Evolutionary conservation across 2,113 vertebrate genomes (phyloP).

Genomic region (Nothobranchius kuhntae): DNA sequence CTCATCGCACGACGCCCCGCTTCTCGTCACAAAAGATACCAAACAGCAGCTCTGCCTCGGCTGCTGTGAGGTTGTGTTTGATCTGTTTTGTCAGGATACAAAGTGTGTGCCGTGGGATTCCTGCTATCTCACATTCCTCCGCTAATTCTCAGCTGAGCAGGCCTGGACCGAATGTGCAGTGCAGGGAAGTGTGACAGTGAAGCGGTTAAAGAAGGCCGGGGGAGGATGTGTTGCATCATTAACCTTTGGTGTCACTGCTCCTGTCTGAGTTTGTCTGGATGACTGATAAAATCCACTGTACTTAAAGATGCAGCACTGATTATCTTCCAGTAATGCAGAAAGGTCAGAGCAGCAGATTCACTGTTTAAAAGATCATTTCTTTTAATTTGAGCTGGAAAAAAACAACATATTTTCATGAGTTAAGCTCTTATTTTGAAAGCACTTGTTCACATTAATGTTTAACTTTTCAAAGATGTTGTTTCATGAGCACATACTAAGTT

Average conservation of each 20-base stretch:
- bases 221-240: not conserved
- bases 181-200: slow-evolving; percentile 11
- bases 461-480: not conserved
- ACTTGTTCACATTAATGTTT: not conserved
- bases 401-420: too few relatives aligned
- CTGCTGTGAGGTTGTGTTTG: slow-evolving; percentile 29
- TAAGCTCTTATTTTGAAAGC: too few relatives aligned
- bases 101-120: slow-evolving; percentile 7
- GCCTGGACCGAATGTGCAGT: slow-evolving; percentile 1
- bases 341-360: not conserved
- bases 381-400: not conserved
- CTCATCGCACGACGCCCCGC: not conserved
- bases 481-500: not conserved
- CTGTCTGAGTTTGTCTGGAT: not conserved
- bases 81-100: slow-evolving; percentile 36
- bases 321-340: not conserved
- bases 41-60: slow-evolving; percentile 22
- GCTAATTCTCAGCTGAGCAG: slow-evolving; percentile 8
- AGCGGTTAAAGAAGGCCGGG: not conserved
- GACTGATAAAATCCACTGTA: not conserved
- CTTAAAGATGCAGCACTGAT: not conserved
- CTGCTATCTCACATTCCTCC: not conserved
- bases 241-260: not conserved
- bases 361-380: not conserved
- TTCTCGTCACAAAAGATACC: slow-evolving; percentile 48